phyloP scores from a whole-genome alignment of 2,888 invertebrate genomes.

The Drosophila quinaria region DNA sequence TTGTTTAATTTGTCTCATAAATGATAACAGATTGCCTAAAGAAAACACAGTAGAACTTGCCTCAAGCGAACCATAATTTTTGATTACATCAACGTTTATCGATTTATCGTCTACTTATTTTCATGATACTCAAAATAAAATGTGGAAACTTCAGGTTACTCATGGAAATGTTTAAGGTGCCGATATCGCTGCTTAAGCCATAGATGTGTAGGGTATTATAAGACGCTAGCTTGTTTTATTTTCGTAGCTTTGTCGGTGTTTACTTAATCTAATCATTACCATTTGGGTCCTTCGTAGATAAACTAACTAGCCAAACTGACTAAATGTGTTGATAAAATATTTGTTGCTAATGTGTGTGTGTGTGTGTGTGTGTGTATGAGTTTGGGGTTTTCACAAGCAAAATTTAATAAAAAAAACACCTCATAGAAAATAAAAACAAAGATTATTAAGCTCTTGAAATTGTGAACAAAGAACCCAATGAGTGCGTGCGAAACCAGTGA shows the following conservation, averaged over 20 bases:
- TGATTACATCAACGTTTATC: too few relatives aligned
- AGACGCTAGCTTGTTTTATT: slow-evolving; percentile 29
- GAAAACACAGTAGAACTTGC: neutral
- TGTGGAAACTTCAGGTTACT: neutral
- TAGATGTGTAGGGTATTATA: slow-evolving; percentile 14
- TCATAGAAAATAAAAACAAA: neutral
- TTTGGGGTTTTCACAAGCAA: slow-evolving; percentile 22
- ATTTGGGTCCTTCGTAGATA: slow-evolving; percentile 55
- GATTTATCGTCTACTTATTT: too few relatives aligned
- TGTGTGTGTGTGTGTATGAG: slow-evolving; percentile 14
- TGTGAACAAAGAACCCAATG: slow-evolving; percentile 19
- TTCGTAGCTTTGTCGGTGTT: slow-evolving; percentile 43
- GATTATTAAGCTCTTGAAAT: slow-evolving; percentile 21
- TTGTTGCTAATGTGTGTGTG: slow-evolving; percentile 33
- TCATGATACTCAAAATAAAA: neutral
- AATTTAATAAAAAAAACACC: neutral
- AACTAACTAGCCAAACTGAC: slow-evolving; percentile 53
- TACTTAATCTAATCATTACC: slow-evolving; percentile 65
- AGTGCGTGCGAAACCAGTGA: slow-evolving; percentile 9
- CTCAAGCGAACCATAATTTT: neutral
- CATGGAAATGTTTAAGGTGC: neutral
- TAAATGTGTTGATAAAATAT: slow-evolving; percentile 56
- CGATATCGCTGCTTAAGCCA: neutral
- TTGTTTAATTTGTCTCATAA: neutral
- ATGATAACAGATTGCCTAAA: neutral